These are phyloP conservation scores for Actinemys pallida DNA, from an alignment of 2,113 vertebrate genomes.

Conservation along the genomic window DNA sequence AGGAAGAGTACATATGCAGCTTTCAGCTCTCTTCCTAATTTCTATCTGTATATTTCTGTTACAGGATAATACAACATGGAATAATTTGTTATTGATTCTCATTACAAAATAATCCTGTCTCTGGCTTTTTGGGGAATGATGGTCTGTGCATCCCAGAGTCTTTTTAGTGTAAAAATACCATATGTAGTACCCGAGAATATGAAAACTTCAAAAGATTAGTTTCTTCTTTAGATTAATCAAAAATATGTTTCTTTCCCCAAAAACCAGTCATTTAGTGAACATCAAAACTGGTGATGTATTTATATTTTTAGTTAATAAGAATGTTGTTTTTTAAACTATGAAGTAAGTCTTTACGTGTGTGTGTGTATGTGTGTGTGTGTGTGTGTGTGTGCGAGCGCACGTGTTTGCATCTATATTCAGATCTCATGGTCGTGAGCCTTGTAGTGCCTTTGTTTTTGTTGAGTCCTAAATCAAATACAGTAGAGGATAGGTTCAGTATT, in stretches of 20 bases:
- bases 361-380: neutral
- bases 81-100: neutral
- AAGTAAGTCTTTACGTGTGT: neutral
- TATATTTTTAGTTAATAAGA: neutral
- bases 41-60: neutral
- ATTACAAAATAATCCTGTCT: neutral
- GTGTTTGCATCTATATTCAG: too few species aligned
- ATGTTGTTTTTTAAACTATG: neutral
- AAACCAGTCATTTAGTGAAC: neutral
- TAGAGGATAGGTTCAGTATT: too few species aligned
- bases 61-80: neutral
- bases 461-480: too few species aligned
- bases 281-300: neutral
- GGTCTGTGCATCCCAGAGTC: neutral
- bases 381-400: too few species aligned
- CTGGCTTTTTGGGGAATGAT: neutral
- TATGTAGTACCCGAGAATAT: neutral
- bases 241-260: neutral
- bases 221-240: neutral
- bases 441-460: too few species aligned
- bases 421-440: neutral
- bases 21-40: neutral
- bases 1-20: neutral
- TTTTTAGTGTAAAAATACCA: neutral
- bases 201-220: neutral